A percentile compares a stretch with the other conserved stretches of the same genome.
These are phyloP conservation scores for Drosophila leonis DNA, from an alignment of 2,888 invertebrate species.

Conservation along the genomic window DNA sequence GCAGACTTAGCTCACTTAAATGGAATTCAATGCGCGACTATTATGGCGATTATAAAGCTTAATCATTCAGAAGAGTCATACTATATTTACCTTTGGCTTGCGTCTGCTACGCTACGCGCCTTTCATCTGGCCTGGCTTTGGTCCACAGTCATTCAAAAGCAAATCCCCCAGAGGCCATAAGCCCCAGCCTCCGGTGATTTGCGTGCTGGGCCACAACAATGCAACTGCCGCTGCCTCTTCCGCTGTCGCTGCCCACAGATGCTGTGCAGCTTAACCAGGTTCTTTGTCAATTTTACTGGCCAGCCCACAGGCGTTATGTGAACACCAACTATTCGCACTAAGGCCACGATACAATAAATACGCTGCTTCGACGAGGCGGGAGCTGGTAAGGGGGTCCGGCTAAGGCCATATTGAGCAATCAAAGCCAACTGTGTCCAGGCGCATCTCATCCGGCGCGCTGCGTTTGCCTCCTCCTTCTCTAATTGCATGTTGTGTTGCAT, in stretches of 20 bases:
- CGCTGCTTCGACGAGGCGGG: not conserved
- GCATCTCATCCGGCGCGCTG: slow-evolving; percentile 23
- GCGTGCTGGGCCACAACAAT: slow-evolving; percentile 49
- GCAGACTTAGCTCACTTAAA: not conserved
- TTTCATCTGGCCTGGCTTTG: slow-evolving; percentile 15
- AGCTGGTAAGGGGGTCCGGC: not conserved
- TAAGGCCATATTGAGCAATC: slow-evolving; percentile 73
- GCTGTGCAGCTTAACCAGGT: slow-evolving; percentile 63
- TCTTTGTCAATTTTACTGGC: slow-evolving; percentile 69
- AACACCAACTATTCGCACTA: slow-evolving; percentile 69
- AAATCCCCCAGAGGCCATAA: slow-evolving; percentile 37
- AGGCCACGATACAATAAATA: slow-evolving; percentile 72
- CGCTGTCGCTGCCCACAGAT: slow-evolving; percentile 38
- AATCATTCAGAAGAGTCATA: not conserved
- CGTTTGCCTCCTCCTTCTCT: slow-evolving; percentile 45
- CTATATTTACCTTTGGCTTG: slow-evolving; percentile 13
- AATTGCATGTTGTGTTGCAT: slow-evolving; percentile 76
- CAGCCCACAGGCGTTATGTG: slow-evolving; percentile 54
- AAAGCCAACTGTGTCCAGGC: slow-evolving; percentile 74
- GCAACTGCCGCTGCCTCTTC: slow-evolving; percentile 39
- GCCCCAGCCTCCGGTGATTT: slow-evolving; percentile 25
- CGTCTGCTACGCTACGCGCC: not conserved
- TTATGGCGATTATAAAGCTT: not conserved
- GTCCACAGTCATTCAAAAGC: slow-evolving; percentile 29
- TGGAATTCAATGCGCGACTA: slow-evolving; percentile 1